Evolutionary conservation across 2,888 invertebrate genomes (phyloP).

Genomic region (Leptopilina syphax): DNA sequence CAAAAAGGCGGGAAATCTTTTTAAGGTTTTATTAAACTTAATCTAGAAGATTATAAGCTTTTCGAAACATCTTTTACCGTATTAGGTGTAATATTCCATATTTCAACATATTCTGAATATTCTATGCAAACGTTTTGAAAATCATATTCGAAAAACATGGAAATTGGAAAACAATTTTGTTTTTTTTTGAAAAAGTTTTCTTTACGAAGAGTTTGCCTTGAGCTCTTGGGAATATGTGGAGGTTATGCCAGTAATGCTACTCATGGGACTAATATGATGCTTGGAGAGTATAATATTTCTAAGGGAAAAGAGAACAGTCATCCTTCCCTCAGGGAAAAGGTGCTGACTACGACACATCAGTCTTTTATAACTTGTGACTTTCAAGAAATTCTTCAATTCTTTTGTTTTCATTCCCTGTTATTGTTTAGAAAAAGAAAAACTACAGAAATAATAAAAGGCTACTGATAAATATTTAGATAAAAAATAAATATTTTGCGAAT

Average conservation of each 20-base stretch:
- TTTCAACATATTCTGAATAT: too few relatives aligned
- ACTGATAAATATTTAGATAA: too few relatives aligned
- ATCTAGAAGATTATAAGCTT: too few relatives aligned
- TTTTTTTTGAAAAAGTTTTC: slow-evolving; percentile 12
- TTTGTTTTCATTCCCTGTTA: not conserved
- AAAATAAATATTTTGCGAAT: too few relatives aligned
- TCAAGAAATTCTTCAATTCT: not conserved
- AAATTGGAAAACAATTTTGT: not conserved
- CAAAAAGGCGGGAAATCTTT: too few relatives aligned
- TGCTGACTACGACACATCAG: slow-evolving; percentile 7
- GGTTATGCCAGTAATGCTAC: slow-evolving; percentile 15
- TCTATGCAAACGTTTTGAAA: not conserved
- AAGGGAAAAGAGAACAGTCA: slow-evolving; percentile 23
- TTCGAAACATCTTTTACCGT: too few relatives aligned
- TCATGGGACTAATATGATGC: slow-evolving; percentile 25
- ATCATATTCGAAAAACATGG: not conserved
- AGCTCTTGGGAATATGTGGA: slow-evolving; percentile 3
- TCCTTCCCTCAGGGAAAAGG: slow-evolving; percentile 12
- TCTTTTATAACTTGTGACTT: not conserved
- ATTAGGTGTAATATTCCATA: too few relatives aligned
- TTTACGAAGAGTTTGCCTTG: not conserved
- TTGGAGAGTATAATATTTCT: slow-evolving; percentile 33
- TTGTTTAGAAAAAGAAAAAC: not conserved
- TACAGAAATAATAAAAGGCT: too few relatives aligned
- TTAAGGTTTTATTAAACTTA: too few relatives aligned